Evolutionary conservation across 2,888 invertebrate genomes (phyloP), one percentile per base, ranked within the genome.

Genomic region (Dynastes hyllus): DNA sequence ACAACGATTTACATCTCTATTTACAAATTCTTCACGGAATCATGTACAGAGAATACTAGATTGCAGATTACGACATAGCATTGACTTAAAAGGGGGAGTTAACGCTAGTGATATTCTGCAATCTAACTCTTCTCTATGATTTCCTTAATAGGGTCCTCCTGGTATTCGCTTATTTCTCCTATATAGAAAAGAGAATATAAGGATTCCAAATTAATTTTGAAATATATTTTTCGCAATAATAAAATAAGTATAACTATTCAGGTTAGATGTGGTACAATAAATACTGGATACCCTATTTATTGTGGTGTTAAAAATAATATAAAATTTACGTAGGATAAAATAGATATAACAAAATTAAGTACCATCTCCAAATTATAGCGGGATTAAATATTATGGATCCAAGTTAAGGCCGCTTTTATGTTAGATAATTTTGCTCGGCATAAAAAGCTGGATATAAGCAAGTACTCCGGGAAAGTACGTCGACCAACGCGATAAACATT

Each of bases 401-500:
- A 95, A 77, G 89, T 88, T 4, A 95, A 88, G 2, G 93, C 93
- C 55, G 91, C 89, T 79, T 91, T 91, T 80, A 94, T 91, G 82
- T 92, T 91, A 40, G 90, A 88, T 65, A 95, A 89, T 70, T 91
- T 92, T 1, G 92, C 92, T 81, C 94, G 90, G 13, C 92, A 89
- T 63, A 95, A 88, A 83, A 95, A 94, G 84, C 93, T 93, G 16
- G 93, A 92, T 81, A 95, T 94, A 53, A 95, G 89, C 84, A 93
- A 90, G 88, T 94, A 95, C 86, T 95, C 94, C 0, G 93, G 92
- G 87, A 92, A 93, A 79, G 93, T 93, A 79, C 93, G 91, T n/a
- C 92, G 89, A 50, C 92, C 92, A 61, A 76, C 76, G 76, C 70
- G 78, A 65, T 80, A 71, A 40, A 76, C 53, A 63, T 73, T 73